Percentiles rank a stretch among this genome's conserved stretches.
Conservation (phyloP, 2,888 invertebrate species). For the Zhuqinia jingwanae region DNA sequence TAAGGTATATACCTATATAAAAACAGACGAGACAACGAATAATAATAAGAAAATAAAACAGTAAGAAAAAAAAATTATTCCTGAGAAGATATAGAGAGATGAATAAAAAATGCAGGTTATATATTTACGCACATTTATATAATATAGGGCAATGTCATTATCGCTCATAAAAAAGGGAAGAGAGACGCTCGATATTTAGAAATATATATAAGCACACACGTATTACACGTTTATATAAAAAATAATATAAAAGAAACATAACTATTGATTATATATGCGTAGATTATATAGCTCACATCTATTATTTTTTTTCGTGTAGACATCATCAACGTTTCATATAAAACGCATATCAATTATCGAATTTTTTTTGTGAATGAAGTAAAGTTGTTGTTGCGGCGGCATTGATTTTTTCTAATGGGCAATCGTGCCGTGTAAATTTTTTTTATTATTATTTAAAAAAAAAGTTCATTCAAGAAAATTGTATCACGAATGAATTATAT, state of each 20-base stretch:
- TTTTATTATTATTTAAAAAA: not conserved
- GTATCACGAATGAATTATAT: slow-evolving; percentile 38
- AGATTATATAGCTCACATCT: not conserved
- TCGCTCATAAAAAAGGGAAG: slow-evolving; percentile 49
- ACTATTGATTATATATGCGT: slow-evolving; percentile 28
- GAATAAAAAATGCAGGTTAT: slow-evolving; percentile 51
- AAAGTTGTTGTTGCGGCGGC: not conserved
- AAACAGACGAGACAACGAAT: slow-evolving; percentile 49
- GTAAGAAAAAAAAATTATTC: slow-evolving; percentile 11
- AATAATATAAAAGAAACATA: slow-evolving; percentile 10
- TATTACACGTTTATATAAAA: slow-evolving; percentile 48
- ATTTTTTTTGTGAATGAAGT: slow-evolving; percentile 8
- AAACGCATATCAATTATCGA: no score
- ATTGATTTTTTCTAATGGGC: not conserved
- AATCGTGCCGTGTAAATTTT: slow-evolving; percentile 45
- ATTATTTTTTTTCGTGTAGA: not conserved
- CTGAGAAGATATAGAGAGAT: slow-evolving; percentile 28
- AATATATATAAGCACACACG: slow-evolving; percentile 45
- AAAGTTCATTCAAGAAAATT: no score
- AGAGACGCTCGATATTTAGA: slow-evolving; percentile 45
- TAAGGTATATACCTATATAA: slow-evolving; percentile 15
- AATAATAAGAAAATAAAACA: slow-evolving; percentile 18
- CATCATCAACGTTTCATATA: slow-evolving; percentile 57
- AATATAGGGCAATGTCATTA: slow-evolving; percentile 70
- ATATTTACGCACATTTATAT: slow-evolving; percentile 63